Evolutionary conservation across 2,113 vertebrate genomes (phyloP), one percentile per base, ranked within the genome.

Genomic region (Zootoca vivipara): DNA sequence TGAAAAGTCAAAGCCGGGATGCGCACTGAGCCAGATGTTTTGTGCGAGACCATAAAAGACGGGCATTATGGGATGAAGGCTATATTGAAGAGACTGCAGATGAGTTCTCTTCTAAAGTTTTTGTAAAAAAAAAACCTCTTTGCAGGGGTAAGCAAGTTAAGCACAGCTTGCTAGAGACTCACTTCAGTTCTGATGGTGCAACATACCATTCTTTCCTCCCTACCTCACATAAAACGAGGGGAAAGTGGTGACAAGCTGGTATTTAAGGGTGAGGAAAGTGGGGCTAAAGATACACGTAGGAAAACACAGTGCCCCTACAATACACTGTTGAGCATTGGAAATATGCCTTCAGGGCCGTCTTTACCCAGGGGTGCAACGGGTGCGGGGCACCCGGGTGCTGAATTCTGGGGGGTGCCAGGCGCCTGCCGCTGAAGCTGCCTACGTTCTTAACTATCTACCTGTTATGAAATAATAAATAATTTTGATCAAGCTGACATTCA

Each of bases 11-110:
- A 93, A 93, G 24, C 0, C 0, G 10, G 62, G 82, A 46, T 90
- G 15, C 58, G 42, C 78, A 75, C 85, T 58, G 93, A 93, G 92
- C 82, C 0, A 35, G 10, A 9, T 83, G 62, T 38, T 18, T 91
- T 87, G 82, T 90, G 46, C 67, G 26, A 77, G 64, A 83, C 85
- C 72, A 69, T 94, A 93, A 93, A 93, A 80, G 38, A 18, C 16
- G 0, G 3, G 81, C 22, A 72, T 20, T 13, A 30, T 46, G 67
- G 38, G 33, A 89, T 1, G 30, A 89, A 69, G 8, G 0, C 86
- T 52, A 81, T 38, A 81, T 38, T 56, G 78, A 82, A 86, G 40
- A 82, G 5, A 30, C 12, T 20, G 46, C 58, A 82, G 40, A 73
- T 52, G 78, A 65, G 28, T n/a, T 77, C 33, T 38, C 38, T 20